phyloP scores from a whole-genome alignment of 2,113 vertebrate species.

The Perca schrenkii region DNA sequence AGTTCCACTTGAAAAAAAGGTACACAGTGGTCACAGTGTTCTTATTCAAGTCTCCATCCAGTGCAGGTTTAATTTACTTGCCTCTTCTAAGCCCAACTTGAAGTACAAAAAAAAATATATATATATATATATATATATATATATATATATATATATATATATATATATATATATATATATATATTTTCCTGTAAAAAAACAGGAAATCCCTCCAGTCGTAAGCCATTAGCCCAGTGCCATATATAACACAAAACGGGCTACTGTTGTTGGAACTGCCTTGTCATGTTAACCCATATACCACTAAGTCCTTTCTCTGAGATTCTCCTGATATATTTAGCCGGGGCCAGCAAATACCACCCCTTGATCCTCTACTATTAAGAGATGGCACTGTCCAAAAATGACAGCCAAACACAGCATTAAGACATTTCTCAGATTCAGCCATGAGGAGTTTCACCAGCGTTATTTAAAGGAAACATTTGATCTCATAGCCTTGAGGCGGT shows the following conservation, averaged over 20 bases:
- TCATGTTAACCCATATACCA: slow-evolving; percentile 15
- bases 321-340: slow-evolving; percentile 12
- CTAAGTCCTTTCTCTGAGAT: slow-evolving; percentile 5
- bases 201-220: slow-evolving; percentile 8
- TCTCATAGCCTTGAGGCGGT: slow-evolving; percentile 14
- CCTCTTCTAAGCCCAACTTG: neutral
- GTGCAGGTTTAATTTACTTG: neutral
- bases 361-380: slow-evolving; percentile 39
- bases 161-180: neutral
- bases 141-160: neutral
- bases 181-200: neutral
- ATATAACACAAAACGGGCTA: slow-evolving; percentile 14
- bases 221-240: slow-evolving; percentile 36
- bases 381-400: slow-evolving; percentile 19
- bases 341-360: slow-evolving; percentile 1
- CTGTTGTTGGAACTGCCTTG: neutral
- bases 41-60: neutral
- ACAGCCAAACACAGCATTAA: slow-evolving; percentile 14
- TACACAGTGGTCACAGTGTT: neutral
- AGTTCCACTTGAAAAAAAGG: neutral
- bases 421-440: slow-evolving; percentile 5
- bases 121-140: neutral
- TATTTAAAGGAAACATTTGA: slow-evolving; percentile 26
- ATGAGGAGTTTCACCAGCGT: neutral
- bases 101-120: neutral